These are phyloP conservation scores for Probaryconus sp. DNA, from an alignment of 1,140 invertebrate species.

Conservation along the genomic window DNA sequence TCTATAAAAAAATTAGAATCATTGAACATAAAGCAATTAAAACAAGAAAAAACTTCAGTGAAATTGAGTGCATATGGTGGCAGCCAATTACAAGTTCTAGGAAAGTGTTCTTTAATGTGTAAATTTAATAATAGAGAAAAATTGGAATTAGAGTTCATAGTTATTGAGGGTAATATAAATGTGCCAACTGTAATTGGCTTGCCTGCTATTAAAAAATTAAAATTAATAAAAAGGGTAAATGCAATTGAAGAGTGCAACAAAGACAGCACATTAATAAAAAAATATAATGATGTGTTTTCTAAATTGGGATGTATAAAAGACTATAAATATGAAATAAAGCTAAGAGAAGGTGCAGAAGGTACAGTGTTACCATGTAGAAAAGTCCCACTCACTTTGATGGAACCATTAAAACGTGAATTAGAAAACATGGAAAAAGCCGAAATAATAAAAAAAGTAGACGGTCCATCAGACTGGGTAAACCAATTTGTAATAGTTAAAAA, in stretches of 20 bases:
- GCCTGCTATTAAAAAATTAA: constrained; percentile 31
- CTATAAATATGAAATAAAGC: too few species aligned
- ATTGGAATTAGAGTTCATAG: constrained; percentile 44
- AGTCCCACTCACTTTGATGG: neutral
- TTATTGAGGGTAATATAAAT: constrained; percentile 31
- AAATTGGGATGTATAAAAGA: too few species aligned
- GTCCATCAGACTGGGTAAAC: neutral
- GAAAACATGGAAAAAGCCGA: neutral
- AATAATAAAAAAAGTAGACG: neutral
- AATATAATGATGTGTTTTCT: too few species aligned
- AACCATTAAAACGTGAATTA: neutral
- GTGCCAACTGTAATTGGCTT: constrained; percentile 47
- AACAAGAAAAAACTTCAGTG: neutral
- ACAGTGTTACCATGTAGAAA: neutral
- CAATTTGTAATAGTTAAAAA: neutral
- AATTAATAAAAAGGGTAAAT: constrained; percentile 53
- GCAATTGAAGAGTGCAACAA: neutral
- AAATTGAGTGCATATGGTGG: constrained; percentile 20
- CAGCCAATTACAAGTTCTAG: constrained; percentile 34
- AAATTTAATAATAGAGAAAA: constrained; percentile 35
- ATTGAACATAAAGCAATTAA: neutral
- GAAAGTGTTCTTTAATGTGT: constrained; percentile 44
- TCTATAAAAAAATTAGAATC: constrained; percentile 10
- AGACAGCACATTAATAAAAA: too few species aligned
- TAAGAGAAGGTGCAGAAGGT: neutral